These are phyloP conservation scores for Calyptommatus sinebrachiatus DNA, from an alignment of 2,113 vertebrate species.

Conservation along the genomic window DNA sequence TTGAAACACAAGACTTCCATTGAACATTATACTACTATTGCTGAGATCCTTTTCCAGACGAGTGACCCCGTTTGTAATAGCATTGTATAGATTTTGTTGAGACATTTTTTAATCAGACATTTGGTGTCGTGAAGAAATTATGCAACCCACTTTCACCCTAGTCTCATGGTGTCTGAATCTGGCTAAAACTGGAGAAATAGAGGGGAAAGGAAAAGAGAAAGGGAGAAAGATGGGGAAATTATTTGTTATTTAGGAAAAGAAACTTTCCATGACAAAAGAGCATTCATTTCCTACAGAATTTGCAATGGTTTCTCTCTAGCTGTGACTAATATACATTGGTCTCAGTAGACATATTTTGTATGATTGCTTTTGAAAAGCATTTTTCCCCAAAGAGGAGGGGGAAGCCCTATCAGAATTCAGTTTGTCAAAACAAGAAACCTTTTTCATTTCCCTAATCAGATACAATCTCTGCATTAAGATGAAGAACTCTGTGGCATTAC, in stretches of 20 bases:
- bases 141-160: too few relatives aligned
- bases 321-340: constrained; percentile 25
- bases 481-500: not conserved
- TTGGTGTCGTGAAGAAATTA: too few relatives aligned
- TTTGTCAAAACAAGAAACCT: constrained; percentile 4
- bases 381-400: not conserved
- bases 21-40: too few relatives aligned
- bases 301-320: constrained; percentile 15
- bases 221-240: too few relatives aligned
- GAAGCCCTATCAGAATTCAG: not conserved
- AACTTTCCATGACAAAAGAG: constrained; percentile 3
- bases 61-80: too few relatives aligned
- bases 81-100: too few relatives aligned
- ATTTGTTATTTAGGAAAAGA: not conserved
- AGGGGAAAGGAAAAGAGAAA: too few relatives aligned
- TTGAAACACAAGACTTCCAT: too few relatives aligned
- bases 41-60: too few relatives aligned
- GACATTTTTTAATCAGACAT: too few relatives aligned
- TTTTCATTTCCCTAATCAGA: constrained; percentile 3
- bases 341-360: constrained; percentile 9
- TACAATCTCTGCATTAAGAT: not conserved
- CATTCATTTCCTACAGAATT: constrained; percentile 23
- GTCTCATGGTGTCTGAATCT: too few relatives aligned
- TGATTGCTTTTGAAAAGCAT: constrained; percentile 23
- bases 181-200: too few relatives aligned